Evolutionary conservation across 1,140 invertebrate species (phyloP).

Genomic region (Drosophila virilis): DNA sequence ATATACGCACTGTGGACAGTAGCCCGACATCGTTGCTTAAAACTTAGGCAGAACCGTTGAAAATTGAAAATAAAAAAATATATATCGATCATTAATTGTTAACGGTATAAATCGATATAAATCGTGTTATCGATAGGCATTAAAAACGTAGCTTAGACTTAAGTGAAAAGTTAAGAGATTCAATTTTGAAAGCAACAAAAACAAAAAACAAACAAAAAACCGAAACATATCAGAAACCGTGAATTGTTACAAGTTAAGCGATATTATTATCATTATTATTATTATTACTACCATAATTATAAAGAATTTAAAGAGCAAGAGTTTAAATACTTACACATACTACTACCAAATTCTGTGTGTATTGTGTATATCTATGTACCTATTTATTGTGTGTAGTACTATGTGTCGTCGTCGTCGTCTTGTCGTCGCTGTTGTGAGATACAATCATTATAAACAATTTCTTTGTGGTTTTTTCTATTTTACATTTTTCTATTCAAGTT

Average conservation of each 20-base stretch:
- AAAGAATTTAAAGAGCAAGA: neutral
- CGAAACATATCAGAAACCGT: constrained; percentile 65
- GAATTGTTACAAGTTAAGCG: constrained; percentile 70
- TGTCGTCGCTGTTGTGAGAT: constrained; percentile 83
- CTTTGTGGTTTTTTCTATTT: constrained; percentile 39
- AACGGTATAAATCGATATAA: constrained; percentile 21
- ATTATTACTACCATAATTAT: constrained; percentile 29
- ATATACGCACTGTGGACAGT: constrained; percentile 47
- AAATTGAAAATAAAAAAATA: neutral
- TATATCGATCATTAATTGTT: constrained; percentile 31
- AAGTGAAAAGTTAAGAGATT: constrained; percentile 35
- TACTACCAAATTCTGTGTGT: constrained; percentile 13
- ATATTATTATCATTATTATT: constrained; percentile 40
- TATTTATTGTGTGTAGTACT: constrained; percentile 67
- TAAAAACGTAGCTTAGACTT: constrained; percentile 54
- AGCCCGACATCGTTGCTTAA: constrained; percentile 56
- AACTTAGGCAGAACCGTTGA: neutral
- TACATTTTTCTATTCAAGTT: constrained; percentile 40
- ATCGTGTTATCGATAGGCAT: constrained; percentile 25
- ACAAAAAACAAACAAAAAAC: no score
- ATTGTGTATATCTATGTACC: constrained; percentile 42
- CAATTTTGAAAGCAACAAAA: constrained; percentile 15
- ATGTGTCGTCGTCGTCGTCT: constrained; percentile 63
- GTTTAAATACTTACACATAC: constrained; percentile 11
- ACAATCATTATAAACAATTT: constrained; percentile 76